Evolutionary conservation across 2,888 invertebrate genomes (phyloP).

Genomic region (Chelonus formosanus): DNA sequence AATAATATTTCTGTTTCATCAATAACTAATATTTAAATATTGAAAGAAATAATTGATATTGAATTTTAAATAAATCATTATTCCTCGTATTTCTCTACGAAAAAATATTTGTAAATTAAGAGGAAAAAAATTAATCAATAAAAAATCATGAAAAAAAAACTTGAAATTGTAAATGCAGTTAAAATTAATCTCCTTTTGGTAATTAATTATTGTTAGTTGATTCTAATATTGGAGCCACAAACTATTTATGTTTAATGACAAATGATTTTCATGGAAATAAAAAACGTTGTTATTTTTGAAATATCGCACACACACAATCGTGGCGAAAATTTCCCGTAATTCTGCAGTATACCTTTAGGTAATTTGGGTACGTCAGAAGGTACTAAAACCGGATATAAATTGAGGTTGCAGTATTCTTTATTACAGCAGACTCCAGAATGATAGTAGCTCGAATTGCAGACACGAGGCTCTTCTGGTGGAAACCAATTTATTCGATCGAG

Average conservation of each 20-base stretch:
- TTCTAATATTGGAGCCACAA: too few relatives aligned
- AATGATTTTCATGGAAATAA: background rate
- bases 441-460: conserved; percentile 65
- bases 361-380: conserved; percentile 58
- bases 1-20: conserved; percentile 18
- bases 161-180: too few relatives aligned
- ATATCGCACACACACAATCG: conserved; percentile 59
- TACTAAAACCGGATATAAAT: conserved; percentile 63
- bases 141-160: too few relatives aligned
- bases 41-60: conserved; percentile 3
- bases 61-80: background rate
- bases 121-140: too few relatives aligned
- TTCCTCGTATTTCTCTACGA: too few relatives aligned
- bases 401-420: conserved; percentile 71
- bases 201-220: too few relatives aligned
- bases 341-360: conserved; percentile 41
- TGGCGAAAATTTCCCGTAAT: conserved; percentile 59
- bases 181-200: too few relatives aligned
- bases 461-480: conserved; percentile 71
- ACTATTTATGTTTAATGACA: too few relatives aligned
- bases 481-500: conserved; percentile 67
- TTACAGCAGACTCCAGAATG: conserved; percentile 66
- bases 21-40: conserved; percentile 15
- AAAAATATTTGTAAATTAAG: too few relatives aligned
- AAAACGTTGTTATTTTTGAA: conserved; percentile 28